phyloP scores from a whole-genome alignment of 2,797 vertebrate species.

The Peromyscus aztecus region DNA sequence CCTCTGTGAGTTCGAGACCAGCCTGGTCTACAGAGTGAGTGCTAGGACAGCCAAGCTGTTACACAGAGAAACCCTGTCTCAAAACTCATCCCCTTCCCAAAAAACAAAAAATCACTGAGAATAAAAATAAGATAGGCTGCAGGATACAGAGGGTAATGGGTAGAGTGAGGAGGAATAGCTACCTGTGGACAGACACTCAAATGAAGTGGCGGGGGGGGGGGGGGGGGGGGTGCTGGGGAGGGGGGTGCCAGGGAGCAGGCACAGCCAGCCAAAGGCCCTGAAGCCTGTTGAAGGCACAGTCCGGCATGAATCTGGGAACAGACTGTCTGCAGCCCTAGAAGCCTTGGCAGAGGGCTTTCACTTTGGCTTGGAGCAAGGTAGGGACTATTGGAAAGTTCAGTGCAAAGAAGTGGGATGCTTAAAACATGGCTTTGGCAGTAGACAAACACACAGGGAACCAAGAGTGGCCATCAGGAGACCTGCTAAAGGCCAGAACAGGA shows the following conservation, averaged over 20 bases:
- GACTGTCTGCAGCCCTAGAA: background rate
- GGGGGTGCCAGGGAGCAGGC: background rate
- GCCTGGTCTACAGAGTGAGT: background rate
- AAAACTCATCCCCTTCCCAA: background rate
- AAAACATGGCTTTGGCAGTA: background rate
- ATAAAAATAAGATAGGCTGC: background rate
- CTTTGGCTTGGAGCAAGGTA: background rate
- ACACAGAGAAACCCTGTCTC: background rate
- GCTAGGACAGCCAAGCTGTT: background rate
- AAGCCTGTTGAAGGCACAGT: background rate
- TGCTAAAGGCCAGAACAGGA: background rate
- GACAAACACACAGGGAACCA: background rate
- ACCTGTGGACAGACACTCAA: background rate
- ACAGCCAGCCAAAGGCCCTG: background rate
- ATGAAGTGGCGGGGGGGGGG: background rate
- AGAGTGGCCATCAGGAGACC: background rate
- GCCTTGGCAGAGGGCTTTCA: background rate
- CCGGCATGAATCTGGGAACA: background rate
- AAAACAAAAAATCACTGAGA: background rate
- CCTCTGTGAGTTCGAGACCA: background rate
- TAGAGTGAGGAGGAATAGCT: background rate
- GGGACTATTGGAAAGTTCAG: background rate
- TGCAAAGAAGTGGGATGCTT: background rate
- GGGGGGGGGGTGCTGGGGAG: background rate
- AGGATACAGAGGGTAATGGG: background rate